Evolutionary conservation across 1,140 invertebrate species (phyloP).

Genomic region (Rhyacophila brunnea): DNA sequence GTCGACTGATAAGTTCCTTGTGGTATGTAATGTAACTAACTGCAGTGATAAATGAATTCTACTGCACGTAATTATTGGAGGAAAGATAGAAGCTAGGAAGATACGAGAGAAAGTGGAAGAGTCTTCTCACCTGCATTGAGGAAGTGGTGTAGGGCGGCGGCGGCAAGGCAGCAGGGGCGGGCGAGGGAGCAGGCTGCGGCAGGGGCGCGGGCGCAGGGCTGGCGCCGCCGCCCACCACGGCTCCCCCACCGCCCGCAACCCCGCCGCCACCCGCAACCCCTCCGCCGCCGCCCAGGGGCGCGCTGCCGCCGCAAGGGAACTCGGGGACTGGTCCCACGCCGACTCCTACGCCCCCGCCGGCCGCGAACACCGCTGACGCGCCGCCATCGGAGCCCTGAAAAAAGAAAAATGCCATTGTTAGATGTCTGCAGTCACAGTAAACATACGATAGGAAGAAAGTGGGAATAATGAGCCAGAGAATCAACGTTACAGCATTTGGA

Average conservation of each 20-base stretch:
- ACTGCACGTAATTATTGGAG: too few relatives aligned
- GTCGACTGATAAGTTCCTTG: too few relatives aligned
- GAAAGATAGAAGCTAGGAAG: not conserved
- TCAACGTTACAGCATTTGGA: too few relatives aligned
- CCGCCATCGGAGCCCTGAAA: slow-evolving; percentile 34
- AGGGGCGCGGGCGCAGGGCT: slow-evolving; percentile 48
- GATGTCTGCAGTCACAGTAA: too few relatives aligned
- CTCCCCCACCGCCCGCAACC: slow-evolving; percentile 42
- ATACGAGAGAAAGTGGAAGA: too few relatives aligned
- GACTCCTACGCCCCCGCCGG: slow-evolving; percentile 16
- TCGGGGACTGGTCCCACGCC: slow-evolving; percentile 30
- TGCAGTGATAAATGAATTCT: too few relatives aligned
- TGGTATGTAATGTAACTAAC: too few relatives aligned
- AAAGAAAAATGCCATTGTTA: slow-evolving; percentile 4
- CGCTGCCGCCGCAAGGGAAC: slow-evolving; percentile 47
- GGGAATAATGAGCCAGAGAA: too few relatives aligned
- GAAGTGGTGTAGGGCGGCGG: slow-evolving; percentile 40
- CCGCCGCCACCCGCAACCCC: slow-evolving; percentile 42
- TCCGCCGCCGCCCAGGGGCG: slow-evolving; percentile 46
- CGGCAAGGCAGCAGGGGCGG: slow-evolving; percentile 48
- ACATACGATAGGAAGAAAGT: too few relatives aligned
- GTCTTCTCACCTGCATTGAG: slow-evolving; percentile 26
- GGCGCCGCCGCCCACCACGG: slow-evolving; percentile 48
- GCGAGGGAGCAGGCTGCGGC: slow-evolving; percentile 49
- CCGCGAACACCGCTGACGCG: slow-evolving; percentile 28